Conservation (phyloP, 2,888 invertebrate genomes). For the Shargacucullia verbasci region DNA sequence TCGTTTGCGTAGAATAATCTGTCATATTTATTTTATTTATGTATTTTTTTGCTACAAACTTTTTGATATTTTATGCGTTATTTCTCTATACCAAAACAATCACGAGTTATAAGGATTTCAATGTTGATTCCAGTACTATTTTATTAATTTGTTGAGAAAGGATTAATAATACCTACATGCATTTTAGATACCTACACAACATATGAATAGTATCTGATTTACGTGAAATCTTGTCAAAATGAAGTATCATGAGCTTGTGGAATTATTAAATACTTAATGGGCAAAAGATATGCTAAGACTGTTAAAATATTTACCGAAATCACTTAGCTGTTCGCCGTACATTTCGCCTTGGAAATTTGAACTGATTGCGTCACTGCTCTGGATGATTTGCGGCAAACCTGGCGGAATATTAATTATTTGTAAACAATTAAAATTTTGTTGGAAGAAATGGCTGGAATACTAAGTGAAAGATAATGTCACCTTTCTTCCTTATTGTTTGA, state of each 20-base stretch:
- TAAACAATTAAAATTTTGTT: constrained; percentile 15
- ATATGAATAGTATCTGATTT: too few relatives aligned
- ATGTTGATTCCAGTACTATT: too few relatives aligned
- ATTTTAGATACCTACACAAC: too few relatives aligned
- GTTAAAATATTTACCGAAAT: constrained; percentile 74
- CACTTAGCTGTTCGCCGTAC: constrained; percentile 82
- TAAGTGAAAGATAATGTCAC: constrained; percentile 55
- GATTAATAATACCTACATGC: too few relatives aligned
- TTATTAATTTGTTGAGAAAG: too few relatives aligned
- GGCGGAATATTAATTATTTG: constrained; percentile 47
- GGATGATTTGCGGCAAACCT: constrained; percentile 77
- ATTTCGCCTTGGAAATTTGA: constrained; percentile 86
- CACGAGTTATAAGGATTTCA: too few relatives aligned
- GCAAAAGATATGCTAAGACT: constrained; percentile 19
- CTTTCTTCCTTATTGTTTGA: constrained; percentile 84
- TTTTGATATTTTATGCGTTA: too few relatives aligned
- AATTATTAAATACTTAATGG: constrained; percentile 14
- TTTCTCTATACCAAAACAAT: too few relatives aligned
- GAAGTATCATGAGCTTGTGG: not conserved
- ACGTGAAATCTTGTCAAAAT: too few relatives aligned
- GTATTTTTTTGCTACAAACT: too few relatives aligned
- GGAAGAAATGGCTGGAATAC: not conserved
- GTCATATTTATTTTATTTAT: too few relatives aligned
- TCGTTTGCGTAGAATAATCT: too few relatives aligned
- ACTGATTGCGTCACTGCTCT: constrained; percentile 79